Base-by-base conservation (phyloP, 2,888 invertebrate genomes). In the Eledona agricola region DNA sequence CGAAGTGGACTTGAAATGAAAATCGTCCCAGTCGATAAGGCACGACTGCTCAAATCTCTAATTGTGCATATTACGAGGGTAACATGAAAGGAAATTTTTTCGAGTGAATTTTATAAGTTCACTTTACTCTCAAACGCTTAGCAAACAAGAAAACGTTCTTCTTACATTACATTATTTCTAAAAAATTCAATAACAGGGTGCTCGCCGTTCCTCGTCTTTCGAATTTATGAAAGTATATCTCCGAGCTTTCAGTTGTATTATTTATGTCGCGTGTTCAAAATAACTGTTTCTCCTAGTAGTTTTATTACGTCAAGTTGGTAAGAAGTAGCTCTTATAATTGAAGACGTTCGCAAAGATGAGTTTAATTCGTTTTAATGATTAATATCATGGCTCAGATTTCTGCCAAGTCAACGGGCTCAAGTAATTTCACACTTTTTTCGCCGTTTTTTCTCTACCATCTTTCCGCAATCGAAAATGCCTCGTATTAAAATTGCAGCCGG, bases 351-450 rank as follows among this genome's bases (percentile, higher is more conserved):
- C 25, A 13, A 10, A 42, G 42, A 40, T 26, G 32, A 31, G 45
- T 45, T 32, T 25, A 45, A 45, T 45, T 42, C 37, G 13, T 37
- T 42, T 42, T 32, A 23, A 12, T 45, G 54, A 54, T 50, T 50
- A 50, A 50, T 50, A 31, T 37, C 42, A 20, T 38, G 19, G 28
- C 29, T 54, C 20, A 42, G 37, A 54, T 50, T 54, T 28, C 37
- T 28, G 42, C 35, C 32, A 25, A 51, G 43, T 35, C 35, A 22
- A 28, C 26, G 15, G 29, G 20, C 29, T 42, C 19, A 42, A 51
- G 35, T 25, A 43, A 51, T 43, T 42, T 51, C 22, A 42, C 43
- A 51, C 35, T 42, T 51, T 42, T 42, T 42, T n/a, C n/a, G n/a
- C n/a, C n/a, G n/a, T n/a, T n/a, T n/a, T n/a, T n/a, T n/a, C n/a